Evolutionary conservation across 2,797 vertebrate species (phyloP).

Genomic region (Catostomus latipinnis): DNA sequence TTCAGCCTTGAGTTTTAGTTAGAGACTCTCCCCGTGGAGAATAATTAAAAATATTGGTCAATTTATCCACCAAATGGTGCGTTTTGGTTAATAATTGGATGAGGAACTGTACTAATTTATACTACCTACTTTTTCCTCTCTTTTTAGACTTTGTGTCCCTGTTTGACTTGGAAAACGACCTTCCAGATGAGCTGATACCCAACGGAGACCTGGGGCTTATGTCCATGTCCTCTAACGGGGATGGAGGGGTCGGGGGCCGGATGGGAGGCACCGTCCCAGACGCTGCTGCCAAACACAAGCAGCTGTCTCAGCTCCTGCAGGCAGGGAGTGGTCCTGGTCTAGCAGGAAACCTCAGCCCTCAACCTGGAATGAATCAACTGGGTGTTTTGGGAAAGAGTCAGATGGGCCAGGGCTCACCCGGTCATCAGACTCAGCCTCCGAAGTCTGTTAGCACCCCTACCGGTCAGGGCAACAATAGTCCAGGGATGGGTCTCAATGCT

Average conservation of each 20-base stretch:
- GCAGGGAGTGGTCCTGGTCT: slow-evolving; percentile 84
- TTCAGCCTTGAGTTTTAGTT: too few relatives aligned
- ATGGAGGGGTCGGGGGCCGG: slow-evolving; percentile 80
- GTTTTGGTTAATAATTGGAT: too few relatives aligned
- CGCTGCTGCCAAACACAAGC: slow-evolving; percentile 96
- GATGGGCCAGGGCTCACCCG: slow-evolving; percentile 84
- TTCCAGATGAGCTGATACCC: slow-evolving; percentile 96
- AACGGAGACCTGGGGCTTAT: slow-evolving; percentile 90
- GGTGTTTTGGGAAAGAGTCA: slow-evolving; percentile 91
- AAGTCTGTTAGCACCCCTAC: slow-evolving; percentile 86
- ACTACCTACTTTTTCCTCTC: neutral
- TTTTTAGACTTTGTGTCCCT: slow-evolving; percentile 89
- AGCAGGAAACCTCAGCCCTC: slow-evolving; percentile 83
- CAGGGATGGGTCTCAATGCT: slow-evolving; percentile 87
- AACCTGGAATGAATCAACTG: slow-evolving; percentile 84
- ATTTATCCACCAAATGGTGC: too few relatives aligned
- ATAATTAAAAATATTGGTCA: neutral
- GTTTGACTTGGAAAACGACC: slow-evolving; percentile 97
- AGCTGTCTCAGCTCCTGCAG: slow-evolving; percentile 94
- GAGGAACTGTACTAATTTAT: too few relatives aligned
- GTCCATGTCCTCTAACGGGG: slow-evolving; percentile 78
- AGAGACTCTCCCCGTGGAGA: neutral
- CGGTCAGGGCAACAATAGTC: slow-evolving; percentile 79
- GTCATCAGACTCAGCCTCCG: slow-evolving; percentile 85
- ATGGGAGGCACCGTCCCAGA: slow-evolving; percentile 82